Evolutionary conservation across 2,888 invertebrate genomes (phyloP).

Genomic region (Acronicta aceris): DNA sequence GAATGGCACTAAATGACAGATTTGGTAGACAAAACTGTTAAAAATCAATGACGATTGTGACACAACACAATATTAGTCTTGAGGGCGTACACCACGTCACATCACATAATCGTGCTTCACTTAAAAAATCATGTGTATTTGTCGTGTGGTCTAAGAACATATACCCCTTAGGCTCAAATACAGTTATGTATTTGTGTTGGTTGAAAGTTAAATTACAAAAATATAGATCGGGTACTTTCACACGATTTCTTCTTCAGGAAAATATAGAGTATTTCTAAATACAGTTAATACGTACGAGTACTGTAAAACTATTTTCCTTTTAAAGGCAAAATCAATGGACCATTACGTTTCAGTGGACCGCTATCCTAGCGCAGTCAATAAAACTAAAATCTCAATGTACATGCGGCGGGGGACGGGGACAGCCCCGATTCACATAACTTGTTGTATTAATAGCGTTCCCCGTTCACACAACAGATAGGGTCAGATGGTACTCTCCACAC

Average conservation of each 20-base stretch:
- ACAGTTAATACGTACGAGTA: neutral
- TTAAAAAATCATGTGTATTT: too few species aligned
- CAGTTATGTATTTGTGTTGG: too few species aligned
- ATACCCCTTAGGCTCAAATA: too few species aligned
- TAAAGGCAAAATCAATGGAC: slow-evolving; percentile 9
- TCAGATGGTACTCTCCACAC: slow-evolving; percentile 10
- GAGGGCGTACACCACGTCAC: too few species aligned
- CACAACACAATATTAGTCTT: too few species aligned
- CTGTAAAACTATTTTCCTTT: neutral
- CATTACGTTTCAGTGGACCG: slow-evolving; percentile 19
- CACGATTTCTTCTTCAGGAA: neutral
- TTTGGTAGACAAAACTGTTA: too few species aligned
- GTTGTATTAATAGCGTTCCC: slow-evolving; percentile 27
- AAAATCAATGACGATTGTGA: too few species aligned
- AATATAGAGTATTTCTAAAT: neutral
- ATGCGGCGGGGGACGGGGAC: slow-evolving; percentile 7
- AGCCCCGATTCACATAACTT: slow-evolving; percentile 29
- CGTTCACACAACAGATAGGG: neutral
- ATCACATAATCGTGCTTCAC: too few species aligned
- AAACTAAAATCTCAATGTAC: slow-evolving; percentile 45
- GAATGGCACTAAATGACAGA: too few species aligned
- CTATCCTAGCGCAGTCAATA: slow-evolving; percentile 14
- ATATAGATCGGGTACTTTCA: too few species aligned
- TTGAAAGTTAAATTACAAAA: too few species aligned
- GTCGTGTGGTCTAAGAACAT: too few species aligned